Conservation (phyloP, 2,113 vertebrate species). For the Glareola pratincola region DNA sequence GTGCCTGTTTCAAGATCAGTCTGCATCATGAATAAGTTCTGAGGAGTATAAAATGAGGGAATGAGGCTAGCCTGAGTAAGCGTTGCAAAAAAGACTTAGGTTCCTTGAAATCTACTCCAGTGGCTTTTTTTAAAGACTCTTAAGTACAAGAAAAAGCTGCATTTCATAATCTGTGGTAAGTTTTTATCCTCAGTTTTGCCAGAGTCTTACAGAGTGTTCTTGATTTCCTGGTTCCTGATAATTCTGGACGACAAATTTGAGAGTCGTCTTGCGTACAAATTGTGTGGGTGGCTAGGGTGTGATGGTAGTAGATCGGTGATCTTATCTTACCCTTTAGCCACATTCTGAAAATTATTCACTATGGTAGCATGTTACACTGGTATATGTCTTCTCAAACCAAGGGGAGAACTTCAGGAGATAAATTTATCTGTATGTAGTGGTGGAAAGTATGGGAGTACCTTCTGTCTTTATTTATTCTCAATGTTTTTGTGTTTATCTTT, state of each 20-base stretch:
- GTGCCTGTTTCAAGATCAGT: neutral
- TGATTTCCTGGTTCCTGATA: neutral
- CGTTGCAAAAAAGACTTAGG: neutral
- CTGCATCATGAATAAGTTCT: neutral
- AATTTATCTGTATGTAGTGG: neutral
- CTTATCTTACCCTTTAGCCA: neutral
- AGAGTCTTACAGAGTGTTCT: neutral
- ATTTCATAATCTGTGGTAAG: neutral
- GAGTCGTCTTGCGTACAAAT: neutral
- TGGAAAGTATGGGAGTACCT: fast-evolving
- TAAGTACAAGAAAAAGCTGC: neutral
- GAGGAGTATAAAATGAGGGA: neutral
- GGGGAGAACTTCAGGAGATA: neutral
- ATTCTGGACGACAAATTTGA: neutral
- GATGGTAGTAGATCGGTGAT: neutral
- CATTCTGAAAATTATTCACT: neutral
- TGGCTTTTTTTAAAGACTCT: neutral
- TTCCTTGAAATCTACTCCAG: neutral
- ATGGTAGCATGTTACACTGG: neutral
- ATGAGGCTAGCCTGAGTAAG: neutral
- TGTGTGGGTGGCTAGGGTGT: neutral
- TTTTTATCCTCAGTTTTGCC: neutral
- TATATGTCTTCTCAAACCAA: neutral
- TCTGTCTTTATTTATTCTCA: neutral
- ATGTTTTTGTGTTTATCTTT: neutral